These are phyloP conservation scores for Trissolcus japonicus DNA, from an alignment of 2,888 invertebrate genomes.

Conservation along the genomic window DNA sequence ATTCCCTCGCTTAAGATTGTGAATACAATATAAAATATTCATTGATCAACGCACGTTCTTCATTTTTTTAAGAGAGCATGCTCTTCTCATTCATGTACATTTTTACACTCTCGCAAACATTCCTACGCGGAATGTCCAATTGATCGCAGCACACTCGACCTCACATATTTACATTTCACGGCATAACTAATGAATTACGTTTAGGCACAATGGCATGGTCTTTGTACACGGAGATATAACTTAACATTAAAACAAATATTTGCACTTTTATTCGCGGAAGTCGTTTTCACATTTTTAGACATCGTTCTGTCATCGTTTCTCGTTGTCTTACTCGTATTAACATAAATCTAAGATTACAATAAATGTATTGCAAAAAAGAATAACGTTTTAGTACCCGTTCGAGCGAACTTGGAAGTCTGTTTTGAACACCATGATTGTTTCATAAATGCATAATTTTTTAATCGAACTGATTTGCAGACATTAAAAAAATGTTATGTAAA, in stretches of 20 bases:
- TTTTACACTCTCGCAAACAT: conserved; percentile 56
- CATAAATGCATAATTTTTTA: no score
- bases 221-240: conserved; percentile 60
- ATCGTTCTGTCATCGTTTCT: not conserved
- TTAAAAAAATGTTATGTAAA: no score
- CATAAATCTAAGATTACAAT: conserved; percentile 24
- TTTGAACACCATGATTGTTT: no score
- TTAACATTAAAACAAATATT: conserved; percentile 62
- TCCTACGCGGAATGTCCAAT: conserved; percentile 23
- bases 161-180: conserved; percentile 42
- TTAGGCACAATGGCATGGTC: conserved; percentile 67
- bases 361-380: conserved; percentile 9
- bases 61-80: conserved; percentile 20
- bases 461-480: no score
- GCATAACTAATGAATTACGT: conserved; percentile 36
- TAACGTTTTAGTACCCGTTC: conserved; percentile 21
- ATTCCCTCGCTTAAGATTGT: not conserved
- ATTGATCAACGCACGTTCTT: conserved; percentile 6
- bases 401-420: not conserved
- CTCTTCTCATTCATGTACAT: conserved; percentile 52
- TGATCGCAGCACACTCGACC: conserved; percentile 17
- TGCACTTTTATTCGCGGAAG: conserved; percentile 57
- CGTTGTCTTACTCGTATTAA: no score
- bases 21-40: not conserved
- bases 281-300: not conserved